A percentile compares a stretch with the other conserved stretches of the same genome.
phyloP scores from a whole-genome alignment of 2,888 invertebrate species.

The Leucania comma region DNA sequence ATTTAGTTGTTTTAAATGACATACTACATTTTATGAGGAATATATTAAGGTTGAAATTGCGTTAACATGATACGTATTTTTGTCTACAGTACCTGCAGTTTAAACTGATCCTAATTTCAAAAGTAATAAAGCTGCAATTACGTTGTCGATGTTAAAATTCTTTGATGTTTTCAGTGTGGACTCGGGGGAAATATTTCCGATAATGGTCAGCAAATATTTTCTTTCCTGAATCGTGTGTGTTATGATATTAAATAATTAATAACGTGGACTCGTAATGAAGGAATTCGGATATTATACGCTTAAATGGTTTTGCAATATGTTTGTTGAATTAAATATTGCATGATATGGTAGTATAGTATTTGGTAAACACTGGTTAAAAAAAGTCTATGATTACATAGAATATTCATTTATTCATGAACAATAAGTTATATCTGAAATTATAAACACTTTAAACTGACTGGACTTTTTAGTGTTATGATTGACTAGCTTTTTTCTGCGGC shows the following conservation, averaged over 20 bases:
- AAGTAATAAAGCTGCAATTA: conserved; percentile 8
- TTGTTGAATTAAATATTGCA: conserved; percentile 9
- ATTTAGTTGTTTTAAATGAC: conserved; percentile 24
- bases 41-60: conserved; percentile 43
- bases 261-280: conserved; percentile 13
- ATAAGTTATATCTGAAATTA: too few relatives aligned
- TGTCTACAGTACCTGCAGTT: not conserved
- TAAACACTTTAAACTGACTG: too few relatives aligned
- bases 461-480: not conserved
- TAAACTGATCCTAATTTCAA: not conserved
- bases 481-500: too few relatives aligned
- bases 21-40: conserved; percentile 36
- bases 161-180: conserved; percentile 11
- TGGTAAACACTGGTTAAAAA: not conserved
- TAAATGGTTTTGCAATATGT: conserved; percentile 21
- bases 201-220: conserved; percentile 65
- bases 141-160: not conserved
- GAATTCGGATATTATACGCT: conserved; percentile 30
- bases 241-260: conserved; percentile 44
- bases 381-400: too few relatives aligned
- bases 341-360: conserved; percentile 17
- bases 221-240: conserved; percentile 43
- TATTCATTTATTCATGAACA: too few relatives aligned
- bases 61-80: conserved; percentile 8
- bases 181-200: conserved; percentile 49